A percentile compares a stretch with the other conserved stretches of the same genome.
These are phyloP conservation scores for Sus cebifrons DNA, from an alignment of 2,797 vertebrate species.

Conservation along the genomic window DNA sequence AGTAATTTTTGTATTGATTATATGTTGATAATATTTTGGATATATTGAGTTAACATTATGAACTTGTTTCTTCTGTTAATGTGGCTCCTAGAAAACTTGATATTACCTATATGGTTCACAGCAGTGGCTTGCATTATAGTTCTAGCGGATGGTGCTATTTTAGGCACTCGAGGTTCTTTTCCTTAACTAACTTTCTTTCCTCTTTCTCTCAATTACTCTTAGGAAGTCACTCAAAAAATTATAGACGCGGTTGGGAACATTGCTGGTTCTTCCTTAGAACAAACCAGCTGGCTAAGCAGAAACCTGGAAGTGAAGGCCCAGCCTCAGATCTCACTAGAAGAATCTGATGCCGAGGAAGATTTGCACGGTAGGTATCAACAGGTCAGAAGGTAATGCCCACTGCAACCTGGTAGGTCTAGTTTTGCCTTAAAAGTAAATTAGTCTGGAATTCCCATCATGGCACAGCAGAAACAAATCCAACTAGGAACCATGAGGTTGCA, in stretches of 20 bases:
- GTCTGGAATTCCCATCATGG: no score
- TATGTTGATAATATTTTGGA: not conserved
- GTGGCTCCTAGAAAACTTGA: accelerated
- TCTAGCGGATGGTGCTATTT: not conserved
- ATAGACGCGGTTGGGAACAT: constrained; percentile 96
- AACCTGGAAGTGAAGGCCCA: constrained; percentile 98
- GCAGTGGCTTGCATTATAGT: accelerated
- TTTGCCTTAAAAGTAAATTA: not conserved
- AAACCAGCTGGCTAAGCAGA: constrained; percentile 99
- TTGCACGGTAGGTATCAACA: constrained; percentile 89
- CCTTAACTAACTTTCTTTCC: constrained; percentile 8
- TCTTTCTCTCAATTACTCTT: constrained; percentile 11
- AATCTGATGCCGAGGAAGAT: constrained; percentile 92
- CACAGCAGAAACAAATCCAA: no score
- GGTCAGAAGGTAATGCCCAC: accelerated
- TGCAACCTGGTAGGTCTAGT: accelerated
- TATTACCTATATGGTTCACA: accelerated
- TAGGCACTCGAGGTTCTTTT: not conserved
- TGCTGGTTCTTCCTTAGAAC: constrained; percentile 97
- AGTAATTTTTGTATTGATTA: not conserved
- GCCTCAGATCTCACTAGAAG: constrained; percentile 95
- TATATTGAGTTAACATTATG: not conserved
- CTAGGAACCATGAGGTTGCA: no score
- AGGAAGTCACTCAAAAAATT: constrained; percentile 98
- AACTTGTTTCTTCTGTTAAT: not conserved